These are phyloP conservation scores for Drosophila paramelanica DNA, from an alignment of 2,888 invertebrate genomes.

Conservation along the genomic window DNA sequence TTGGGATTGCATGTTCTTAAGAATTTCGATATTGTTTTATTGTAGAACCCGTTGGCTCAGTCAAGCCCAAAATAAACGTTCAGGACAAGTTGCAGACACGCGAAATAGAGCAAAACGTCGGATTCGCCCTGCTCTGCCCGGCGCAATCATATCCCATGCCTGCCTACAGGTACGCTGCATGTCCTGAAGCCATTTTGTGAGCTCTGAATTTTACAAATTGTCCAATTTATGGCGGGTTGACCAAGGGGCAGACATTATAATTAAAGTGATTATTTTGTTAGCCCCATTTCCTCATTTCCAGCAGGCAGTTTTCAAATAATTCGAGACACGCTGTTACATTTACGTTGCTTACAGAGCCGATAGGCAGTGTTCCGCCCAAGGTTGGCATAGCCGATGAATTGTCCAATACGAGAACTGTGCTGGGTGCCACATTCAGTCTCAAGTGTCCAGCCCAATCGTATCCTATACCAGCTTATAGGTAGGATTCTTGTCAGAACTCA, in stretches of 20 bases:
- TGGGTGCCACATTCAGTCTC: conserved; percentile 86
- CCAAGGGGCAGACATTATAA: conserved; percentile 28
- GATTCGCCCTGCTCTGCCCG: conserved; percentile 89
- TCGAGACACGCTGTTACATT: conserved; percentile 6
- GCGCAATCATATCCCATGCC: conserved; percentile 92
- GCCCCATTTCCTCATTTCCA: conserved; percentile 26
- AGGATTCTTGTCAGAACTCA: conserved; percentile 66
- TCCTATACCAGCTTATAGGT: conserved; percentile 91
- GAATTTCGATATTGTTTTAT: conserved; percentile 10
- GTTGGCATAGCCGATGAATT: conserved; percentile 86
- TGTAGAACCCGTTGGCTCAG: conserved; percentile 86
- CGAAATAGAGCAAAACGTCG: conserved; percentile 85
- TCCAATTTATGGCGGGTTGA: conserved; percentile 40
- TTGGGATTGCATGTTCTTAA: conserved; percentile 14
- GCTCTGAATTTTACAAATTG: conserved; percentile 46
- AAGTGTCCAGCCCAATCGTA: conserved; percentile 91
- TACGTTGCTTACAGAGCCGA: conserved; percentile 84
- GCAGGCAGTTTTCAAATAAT: conserved; percentile 52
- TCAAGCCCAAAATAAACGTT: conserved; percentile 89
- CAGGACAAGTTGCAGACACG: conserved; percentile 88
- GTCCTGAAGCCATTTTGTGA: conserved; percentile 24
- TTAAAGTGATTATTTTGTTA: conserved; percentile 55
- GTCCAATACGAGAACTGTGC: conserved; percentile 71
- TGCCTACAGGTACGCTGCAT: conserved; percentile 87
- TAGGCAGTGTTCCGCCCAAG: conserved; percentile 88